Base-by-base conservation (phyloP, 2,113 vertebrate species). In the Cryptomyrus ogoouensis region DNA sequence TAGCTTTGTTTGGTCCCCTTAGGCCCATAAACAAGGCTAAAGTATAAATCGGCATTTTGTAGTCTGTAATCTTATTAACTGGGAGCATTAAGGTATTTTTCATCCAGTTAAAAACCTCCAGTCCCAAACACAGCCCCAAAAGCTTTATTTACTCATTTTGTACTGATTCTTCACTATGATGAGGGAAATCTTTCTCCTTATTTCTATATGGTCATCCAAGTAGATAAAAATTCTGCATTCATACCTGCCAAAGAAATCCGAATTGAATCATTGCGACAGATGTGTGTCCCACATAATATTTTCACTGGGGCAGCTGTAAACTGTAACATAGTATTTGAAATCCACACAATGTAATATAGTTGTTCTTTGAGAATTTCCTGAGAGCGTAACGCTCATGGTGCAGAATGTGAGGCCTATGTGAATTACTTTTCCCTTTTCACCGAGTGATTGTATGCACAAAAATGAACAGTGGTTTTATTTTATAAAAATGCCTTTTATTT, bases 401-500 rank as follows among this genome's bases (percentile, higher is more conserved):
- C 15, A 80, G 35, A 42, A 42, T 42, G 74, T 77, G 70, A 77
- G 4, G 15, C 35, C 12, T 13, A 77, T 77, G 70, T 42, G 35
- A 80, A 39, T 42, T 5, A 42, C 74, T 80, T 42, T 17, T 19
- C 35, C 74, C 74, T 80, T 39, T 35, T 42, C 35, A 39, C 15
- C 13, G 6, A 39, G 35, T 80, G 35, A 7, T 6, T 19, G 35
- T 42, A 80, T 2, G 39, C 74, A 80, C 31, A 80, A 80, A 80
- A 35, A 80, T 19, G 31, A 80, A 42, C 35, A 39, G 5, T 7
- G 15, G 15, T 80, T 42, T 53, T 12, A 80, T 90, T 88, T 89
- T 47, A 89, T 74, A 89, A 85, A 91, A 91, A 91, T 74, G 89
- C 86, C 58, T 90, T 92, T 91, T 74, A 49, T 92, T 91, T 62